phyloP scores from a whole-genome alignment of 2,113 vertebrate species.

The Neoarius graeffei region DNA sequence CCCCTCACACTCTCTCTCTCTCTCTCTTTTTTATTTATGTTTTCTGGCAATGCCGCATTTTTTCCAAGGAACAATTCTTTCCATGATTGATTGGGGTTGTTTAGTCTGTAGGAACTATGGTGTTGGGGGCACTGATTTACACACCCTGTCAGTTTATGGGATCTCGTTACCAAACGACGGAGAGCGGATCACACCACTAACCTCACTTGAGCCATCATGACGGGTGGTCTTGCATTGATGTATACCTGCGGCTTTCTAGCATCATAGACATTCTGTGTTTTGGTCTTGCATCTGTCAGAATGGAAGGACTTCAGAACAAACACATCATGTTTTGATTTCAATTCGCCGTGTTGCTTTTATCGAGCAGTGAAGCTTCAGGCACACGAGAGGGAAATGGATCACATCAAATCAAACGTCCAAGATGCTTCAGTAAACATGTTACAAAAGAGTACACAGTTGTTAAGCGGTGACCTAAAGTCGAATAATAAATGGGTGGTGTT shows the following conservation, averaged over 20 bases:
- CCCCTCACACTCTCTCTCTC: slow-evolving; percentile 61
- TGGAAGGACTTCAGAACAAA: slow-evolving; percentile 22
- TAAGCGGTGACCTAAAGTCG: slow-evolving; percentile 71
- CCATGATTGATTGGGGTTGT: slow-evolving; percentile 81
- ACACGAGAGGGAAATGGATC: neutral
- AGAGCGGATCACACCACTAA: slow-evolving; percentile 63
- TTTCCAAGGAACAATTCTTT: slow-evolving; percentile 77
- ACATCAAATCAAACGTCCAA: slow-evolving; percentile 48
- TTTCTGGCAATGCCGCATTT: slow-evolving; percentile 75
- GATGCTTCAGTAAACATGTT: slow-evolving; percentile 69
- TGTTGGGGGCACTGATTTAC: slow-evolving; percentile 80
- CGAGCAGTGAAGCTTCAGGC: neutral
- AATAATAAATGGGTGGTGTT: slow-evolving; percentile 69
- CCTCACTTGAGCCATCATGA: slow-evolving; percentile 75
- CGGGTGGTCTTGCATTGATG: slow-evolving; percentile 86
- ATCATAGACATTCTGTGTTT: slow-evolving; percentile 39
- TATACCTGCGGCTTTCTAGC: slow-evolving; percentile 69
- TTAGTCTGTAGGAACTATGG: slow-evolving; percentile 85
- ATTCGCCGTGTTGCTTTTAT: slow-evolving; percentile 32
- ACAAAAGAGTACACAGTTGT: slow-evolving; percentile 70
- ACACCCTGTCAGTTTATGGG: slow-evolving; percentile 79
- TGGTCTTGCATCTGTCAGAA: slow-evolving; percentile 58
- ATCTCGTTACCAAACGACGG: slow-evolving; percentile 81
- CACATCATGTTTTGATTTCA: slow-evolving; percentile 50
- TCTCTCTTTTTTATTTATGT: slow-evolving; percentile 73